Evolutionary conservation across 2,113 vertebrate genomes (phyloP).

Genomic region (Festucalex cinctus): DNA sequence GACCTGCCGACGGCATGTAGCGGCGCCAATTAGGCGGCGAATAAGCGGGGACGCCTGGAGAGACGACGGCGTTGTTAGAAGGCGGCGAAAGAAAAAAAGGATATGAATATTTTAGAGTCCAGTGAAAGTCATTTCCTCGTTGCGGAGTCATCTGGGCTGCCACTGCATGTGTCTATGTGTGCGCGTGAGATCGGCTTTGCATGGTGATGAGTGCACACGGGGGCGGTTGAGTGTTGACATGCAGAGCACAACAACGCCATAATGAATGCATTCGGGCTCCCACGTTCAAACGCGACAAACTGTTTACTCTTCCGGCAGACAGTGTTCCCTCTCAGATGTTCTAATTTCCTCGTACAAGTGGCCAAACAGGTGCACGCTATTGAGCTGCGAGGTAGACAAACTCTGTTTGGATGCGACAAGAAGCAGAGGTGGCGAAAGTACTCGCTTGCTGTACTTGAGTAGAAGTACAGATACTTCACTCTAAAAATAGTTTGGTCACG

Average conservation of each 20-base stretch:
- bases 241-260: slow-evolving; percentile 59
- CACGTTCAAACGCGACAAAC: slow-evolving; percentile 49
- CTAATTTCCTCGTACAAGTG: slow-evolving; percentile 41
- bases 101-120: slow-evolving; percentile 40
- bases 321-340: slow-evolving; percentile 38
- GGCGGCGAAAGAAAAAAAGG: slow-evolving; percentile 26
- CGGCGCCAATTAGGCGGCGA: slow-evolving; percentile 42
- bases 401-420: slow-evolving; percentile 53
- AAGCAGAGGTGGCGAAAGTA: not conserved
- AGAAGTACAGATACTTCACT: not conserved
- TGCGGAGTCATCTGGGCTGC: slow-evolving; percentile 39
- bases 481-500: no score
- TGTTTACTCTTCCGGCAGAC: slow-evolving; percentile 51
- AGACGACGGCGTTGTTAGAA: slow-evolving; percentile 24
- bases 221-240: slow-evolving; percentile 62
- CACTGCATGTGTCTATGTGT: not conserved
- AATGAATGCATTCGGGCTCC: slow-evolving; percentile 59
- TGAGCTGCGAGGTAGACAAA: slow-evolving; percentile 55
- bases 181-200: slow-evolving; percentile 50
- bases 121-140: slow-evolving; percentile 43
- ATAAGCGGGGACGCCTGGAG: slow-evolving; percentile 18
- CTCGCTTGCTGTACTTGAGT: not conserved
- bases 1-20: slow-evolving; percentile 13
- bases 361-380: slow-evolving; percentile 30
- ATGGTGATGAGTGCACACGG: slow-evolving; percentile 55